A percentile compares a stretch with the other conserved stretches of the same genome.
These are phyloP conservation scores for Cydia amplana DNA, from an alignment of 1,140 invertebrate species.

Conservation along the genomic window DNA sequence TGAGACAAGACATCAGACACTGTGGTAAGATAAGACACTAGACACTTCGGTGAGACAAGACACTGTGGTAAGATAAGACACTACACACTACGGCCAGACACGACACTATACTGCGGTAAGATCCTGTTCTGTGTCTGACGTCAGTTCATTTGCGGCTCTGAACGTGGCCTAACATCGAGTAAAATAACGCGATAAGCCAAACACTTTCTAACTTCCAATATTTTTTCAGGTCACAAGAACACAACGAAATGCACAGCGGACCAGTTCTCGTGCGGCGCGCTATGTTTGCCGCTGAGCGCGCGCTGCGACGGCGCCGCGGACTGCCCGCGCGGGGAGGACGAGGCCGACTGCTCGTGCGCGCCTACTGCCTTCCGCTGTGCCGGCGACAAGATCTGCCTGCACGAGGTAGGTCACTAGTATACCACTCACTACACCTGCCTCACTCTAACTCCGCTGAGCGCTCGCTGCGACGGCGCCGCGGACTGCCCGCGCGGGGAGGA, in stretches of 20 bases:
- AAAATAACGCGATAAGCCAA: too few relatives aligned
- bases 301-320: slow-evolving; percentile 91
- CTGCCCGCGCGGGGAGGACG: slow-evolving; percentile 84
- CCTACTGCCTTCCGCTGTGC: slow-evolving; percentile 82
- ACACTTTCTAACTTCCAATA: too few relatives aligned
- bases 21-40: slow-evolving; percentile 38
- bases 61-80: slow-evolving; percentile 59
- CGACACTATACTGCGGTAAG: slow-evolving; percentile 75
- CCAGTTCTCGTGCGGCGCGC: slow-evolving; percentile 47
- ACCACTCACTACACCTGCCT: too few relatives aligned
- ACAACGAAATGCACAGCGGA: slow-evolving; percentile 38
- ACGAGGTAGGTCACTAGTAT: too few relatives aligned
- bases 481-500: too few relatives aligned
- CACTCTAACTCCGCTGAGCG: too few relatives aligned
- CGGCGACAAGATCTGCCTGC: slow-evolving; percentile 74
- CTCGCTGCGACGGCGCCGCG: too few relatives aligned
- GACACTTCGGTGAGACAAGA: too few relatives aligned
- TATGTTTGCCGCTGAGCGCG: slow-evolving; percentile 79
- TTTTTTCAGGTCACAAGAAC: slow-evolving; percentile 53
- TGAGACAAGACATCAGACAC: too few relatives aligned
- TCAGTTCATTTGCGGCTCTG: too few relatives aligned
- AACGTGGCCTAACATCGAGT: slow-evolving; percentile 62
- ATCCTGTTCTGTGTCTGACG: too few relatives aligned
- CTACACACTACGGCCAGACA: too few relatives aligned
- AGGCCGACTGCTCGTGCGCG: slow-evolving; percentile 72